Percentiles rank a stretch among this genome's conserved stretches.
Conservation (phyloP, 2,888 invertebrate genomes). For the Candidula unifasciata region DNA sequence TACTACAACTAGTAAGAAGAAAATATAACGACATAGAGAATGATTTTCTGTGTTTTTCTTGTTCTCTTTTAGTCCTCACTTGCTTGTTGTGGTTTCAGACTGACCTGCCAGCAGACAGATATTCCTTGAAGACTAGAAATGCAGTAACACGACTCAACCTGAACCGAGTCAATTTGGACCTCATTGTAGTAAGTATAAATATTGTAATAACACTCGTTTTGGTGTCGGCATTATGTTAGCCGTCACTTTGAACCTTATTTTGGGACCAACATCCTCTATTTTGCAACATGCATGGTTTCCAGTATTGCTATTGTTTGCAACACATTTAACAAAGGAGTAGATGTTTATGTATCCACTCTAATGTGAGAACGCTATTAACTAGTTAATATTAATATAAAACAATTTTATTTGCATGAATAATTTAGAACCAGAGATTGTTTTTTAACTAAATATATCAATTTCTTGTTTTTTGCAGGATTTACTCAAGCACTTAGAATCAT, state of each 20-base stretch:
- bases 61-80: too few relatives aligned
- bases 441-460: background rate
- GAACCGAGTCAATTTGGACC: constrained; percentile 73
- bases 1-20: too few relatives aligned
- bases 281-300: too few relatives aligned
- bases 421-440: background rate
- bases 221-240: too few relatives aligned
- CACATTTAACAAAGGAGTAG: too few relatives aligned
- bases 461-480: constrained; percentile 61
- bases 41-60: too few relatives aligned
- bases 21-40: too few relatives aligned
- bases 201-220: too few relatives aligned
- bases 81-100: constrained; percentile 62
- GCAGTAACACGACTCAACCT: constrained; percentile 72
- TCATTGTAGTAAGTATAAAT: constrained; percentile 67
- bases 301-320: too few relatives aligned
- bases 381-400: background rate
- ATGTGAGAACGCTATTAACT: background rate
- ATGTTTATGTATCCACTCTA: too few relatives aligned
- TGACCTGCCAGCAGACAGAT: constrained; percentile 67
- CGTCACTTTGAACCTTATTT: too few relatives aligned
- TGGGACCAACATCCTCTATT: too few relatives aligned
- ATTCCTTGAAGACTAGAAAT: constrained; percentile 72
- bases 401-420: background rate
- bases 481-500: constrained; percentile 63